These are phyloP conservation scores for Philopedon plagiatum DNA, from an alignment of 2,888 invertebrate species.

Conservation along the genomic window DNA sequence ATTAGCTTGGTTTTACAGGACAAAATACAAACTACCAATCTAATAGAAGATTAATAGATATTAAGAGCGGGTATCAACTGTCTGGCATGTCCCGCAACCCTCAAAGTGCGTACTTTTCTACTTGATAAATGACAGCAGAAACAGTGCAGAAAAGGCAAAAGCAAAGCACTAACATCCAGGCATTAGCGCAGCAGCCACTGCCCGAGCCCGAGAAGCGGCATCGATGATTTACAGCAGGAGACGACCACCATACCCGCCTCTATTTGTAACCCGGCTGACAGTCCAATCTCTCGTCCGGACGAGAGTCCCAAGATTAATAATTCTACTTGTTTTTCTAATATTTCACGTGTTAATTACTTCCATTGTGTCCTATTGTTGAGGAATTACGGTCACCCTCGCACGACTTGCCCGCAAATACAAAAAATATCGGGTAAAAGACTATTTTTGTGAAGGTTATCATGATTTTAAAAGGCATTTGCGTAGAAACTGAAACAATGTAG, in stretches of 20 bases:
- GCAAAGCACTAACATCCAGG: conserved; percentile 33
- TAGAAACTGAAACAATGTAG: no score
- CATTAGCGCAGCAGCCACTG: conserved; percentile 33
- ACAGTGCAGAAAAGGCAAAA: conserved; percentile 28
- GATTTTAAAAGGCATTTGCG: no score
- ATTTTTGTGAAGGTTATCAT: neutral
- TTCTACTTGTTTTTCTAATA: conserved; percentile 68
- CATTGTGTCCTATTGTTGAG: conserved; percentile 61
- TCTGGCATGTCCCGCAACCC: conserved; percentile 46
- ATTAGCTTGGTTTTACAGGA: conserved; percentile 2
- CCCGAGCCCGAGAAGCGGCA: conserved; percentile 18
- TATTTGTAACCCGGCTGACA: conserved; percentile 67
- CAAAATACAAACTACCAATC: conserved; percentile 15
- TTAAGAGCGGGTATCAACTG: conserved; percentile 55
- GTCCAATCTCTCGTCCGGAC: conserved; percentile 66
- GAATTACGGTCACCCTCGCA: conserved; percentile 53
- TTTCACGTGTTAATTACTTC: conserved; percentile 67
- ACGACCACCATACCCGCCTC: conserved; percentile 61
- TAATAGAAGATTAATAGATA: conserved; percentile 31
- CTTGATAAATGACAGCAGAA: conserved; percentile 55
- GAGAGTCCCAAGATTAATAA: conserved; percentile 66
- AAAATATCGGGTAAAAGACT: neutral
- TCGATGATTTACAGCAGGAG: conserved; percentile 65
- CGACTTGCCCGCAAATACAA: conserved; percentile 2
- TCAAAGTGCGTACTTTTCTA: conserved; percentile 61